Conservation (phyloP, 2,797 vertebrate genomes). For the Chaenodraco wilsoni region DNA sequence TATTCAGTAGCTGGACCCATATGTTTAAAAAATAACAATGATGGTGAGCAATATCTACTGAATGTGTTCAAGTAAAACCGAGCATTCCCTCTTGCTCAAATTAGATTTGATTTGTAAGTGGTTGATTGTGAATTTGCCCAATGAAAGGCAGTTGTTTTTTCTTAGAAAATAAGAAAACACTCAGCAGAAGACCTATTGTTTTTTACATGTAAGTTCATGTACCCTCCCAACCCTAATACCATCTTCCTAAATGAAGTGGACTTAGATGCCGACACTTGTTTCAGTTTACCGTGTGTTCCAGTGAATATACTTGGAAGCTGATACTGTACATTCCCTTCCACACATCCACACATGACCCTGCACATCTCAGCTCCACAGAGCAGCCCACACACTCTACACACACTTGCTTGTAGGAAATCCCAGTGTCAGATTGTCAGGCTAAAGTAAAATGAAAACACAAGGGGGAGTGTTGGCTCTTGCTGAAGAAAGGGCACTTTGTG, state of each 20-base stretch:
- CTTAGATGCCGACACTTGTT: slow-evolving; percentile 25
- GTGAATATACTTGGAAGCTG: slow-evolving; percentile 64
- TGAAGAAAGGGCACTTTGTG: slow-evolving; percentile 54
- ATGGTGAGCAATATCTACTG: no score
- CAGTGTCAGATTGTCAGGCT: slow-evolving; percentile 74
- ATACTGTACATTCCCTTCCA: slow-evolving; percentile 73
- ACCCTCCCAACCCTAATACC: no score
- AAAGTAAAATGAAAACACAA: slow-evolving; percentile 66
- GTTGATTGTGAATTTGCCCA: no score
- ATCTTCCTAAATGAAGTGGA: not conserved
- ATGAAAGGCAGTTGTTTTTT: no score
- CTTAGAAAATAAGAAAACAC: no score
- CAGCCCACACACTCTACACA: slow-evolving; percentile 74
- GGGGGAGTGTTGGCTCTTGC: slow-evolving; percentile 61
- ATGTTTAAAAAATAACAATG: no score
- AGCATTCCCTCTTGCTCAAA: no score
- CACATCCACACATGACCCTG: slow-evolving; percentile 77
- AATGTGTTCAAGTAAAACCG: no score
- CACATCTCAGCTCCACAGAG: slow-evolving; percentile 69
- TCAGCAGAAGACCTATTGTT: no score
- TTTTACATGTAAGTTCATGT: no score
- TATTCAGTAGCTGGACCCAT: no score
- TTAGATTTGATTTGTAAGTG: no score
- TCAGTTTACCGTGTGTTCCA: slow-evolving; percentile 17
- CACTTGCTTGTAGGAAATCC: slow-evolving; percentile 76